These are phyloP conservation scores for Brachionus koreanus DNA, from an alignment of 1,140 invertebrate species.

Conservation along the genomic window DNA sequence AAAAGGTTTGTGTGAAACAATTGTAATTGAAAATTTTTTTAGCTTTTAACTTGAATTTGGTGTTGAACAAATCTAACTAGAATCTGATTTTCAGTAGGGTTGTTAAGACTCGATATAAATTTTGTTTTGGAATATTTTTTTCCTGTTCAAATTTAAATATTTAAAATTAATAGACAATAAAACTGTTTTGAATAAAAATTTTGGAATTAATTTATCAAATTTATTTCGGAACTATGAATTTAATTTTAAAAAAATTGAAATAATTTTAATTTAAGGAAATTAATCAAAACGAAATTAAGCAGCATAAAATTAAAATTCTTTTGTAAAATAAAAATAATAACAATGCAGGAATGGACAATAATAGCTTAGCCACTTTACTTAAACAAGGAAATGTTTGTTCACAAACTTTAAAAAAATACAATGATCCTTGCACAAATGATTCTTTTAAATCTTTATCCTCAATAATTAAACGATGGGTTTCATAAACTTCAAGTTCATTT, in stretches of 20 bases:
- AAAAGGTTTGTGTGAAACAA: too few species aligned
- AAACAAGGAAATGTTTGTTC: background rate
- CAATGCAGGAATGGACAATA: background rate
- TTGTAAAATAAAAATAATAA: background rate
- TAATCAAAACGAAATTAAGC: background rate
- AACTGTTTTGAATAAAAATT: background rate
- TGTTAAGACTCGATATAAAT: background rate
- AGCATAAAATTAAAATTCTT: background rate
- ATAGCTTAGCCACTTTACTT: background rate
- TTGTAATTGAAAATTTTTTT: too few species aligned
- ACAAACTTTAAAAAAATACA: constrained; percentile 1
- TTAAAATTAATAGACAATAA: background rate
- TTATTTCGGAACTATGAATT: background rate
- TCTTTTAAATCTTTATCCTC: background rate
- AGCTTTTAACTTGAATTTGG: too few species aligned
- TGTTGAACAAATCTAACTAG: too few species aligned
- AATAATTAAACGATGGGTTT: background rate
- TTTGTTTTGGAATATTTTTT: background rate
- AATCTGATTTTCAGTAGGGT: background rate
- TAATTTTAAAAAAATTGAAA: background rate
- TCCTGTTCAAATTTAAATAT: background rate
- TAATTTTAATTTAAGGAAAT: background rate
- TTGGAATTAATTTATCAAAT: background rate
- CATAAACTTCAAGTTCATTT: background rate
- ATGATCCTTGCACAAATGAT: background rate